Conservation (phyloP, 2,113 vertebrate species). For the Pseudonaja textilis region DNA sequence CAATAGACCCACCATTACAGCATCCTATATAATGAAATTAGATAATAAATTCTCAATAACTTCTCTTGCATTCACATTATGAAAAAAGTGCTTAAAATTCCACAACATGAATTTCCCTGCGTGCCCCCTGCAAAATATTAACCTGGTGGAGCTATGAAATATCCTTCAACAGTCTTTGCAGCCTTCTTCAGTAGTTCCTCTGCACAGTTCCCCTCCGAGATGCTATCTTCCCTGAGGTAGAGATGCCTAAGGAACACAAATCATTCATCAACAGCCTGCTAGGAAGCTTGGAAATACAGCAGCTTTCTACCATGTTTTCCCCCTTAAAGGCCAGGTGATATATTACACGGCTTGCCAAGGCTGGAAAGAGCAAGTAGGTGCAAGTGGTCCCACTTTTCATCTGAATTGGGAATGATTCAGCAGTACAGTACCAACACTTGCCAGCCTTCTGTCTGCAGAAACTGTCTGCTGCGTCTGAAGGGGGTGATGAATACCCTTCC, state of each 20-base stretch:
- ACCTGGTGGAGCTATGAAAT: conserved; percentile 95
- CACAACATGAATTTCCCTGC: neutral
- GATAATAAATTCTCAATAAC: neutral
- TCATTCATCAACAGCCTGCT: neutral
- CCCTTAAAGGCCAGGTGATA: neutral
- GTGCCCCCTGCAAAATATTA: conserved; percentile 51
- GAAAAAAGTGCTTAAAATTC: neutral
- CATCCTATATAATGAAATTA: neutral
- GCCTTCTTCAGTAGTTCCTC: conserved; percentile 82
- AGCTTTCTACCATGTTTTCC: neutral
- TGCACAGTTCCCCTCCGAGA: conserved; percentile 78
- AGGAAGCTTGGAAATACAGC: neutral
- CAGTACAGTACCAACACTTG: neutral
- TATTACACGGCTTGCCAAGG: neutral
- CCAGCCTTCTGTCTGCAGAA: neutral
- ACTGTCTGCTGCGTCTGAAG: neutral
- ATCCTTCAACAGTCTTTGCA: conserved; percentile 82
- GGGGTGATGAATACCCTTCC: neutral
- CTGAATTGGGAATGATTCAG: no score
- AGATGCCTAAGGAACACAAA: conserved; percentile 71
- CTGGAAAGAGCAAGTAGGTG: neutral
- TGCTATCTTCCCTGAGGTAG: conserved; percentile 79
- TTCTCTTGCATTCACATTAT: neutral
- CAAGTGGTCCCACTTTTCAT: neutral
- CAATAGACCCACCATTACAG: neutral